phyloP scores from a whole-genome alignment of 2,888 invertebrate genomes.

The Syrista parreyssii region DNA sequence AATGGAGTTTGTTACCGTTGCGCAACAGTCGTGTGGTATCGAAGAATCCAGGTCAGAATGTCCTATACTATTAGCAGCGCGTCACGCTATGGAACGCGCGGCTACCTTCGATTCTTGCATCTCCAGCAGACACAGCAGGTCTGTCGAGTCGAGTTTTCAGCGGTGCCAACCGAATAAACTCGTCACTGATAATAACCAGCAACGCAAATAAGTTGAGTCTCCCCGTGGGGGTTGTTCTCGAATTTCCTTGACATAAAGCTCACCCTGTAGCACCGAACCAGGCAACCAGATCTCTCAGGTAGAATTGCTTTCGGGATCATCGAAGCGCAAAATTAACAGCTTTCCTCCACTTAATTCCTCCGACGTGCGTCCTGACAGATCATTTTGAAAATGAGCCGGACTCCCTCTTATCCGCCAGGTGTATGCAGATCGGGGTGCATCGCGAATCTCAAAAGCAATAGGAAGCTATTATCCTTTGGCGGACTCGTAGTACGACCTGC shows the following conservation, averaged over 20 bases:
- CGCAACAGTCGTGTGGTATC: slow-evolving; percentile 53
- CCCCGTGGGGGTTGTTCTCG: background rate
- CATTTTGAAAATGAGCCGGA: background rate
- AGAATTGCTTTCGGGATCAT: background rate
- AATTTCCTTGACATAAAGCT: background rate
- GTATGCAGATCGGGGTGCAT: background rate
- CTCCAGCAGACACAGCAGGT: background rate
- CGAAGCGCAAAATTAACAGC: background rate
- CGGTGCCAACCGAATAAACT: background rate
- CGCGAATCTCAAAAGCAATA: background rate
- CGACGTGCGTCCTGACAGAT: background rate
- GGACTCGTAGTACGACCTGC: background rate
- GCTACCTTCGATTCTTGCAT: slow-evolving; percentile 32
- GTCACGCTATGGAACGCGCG: slow-evolving; percentile 38
- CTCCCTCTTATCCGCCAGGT: background rate
- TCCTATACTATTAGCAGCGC: slow-evolving; percentile 47
- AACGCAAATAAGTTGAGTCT: background rate
- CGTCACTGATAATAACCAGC: background rate
- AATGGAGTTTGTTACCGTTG: slow-evolving; percentile 33
- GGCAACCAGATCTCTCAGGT: background rate
- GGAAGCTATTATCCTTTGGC: slow-evolving; percentile 1
- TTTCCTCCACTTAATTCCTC: background rate
- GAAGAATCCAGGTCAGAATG: slow-evolving; percentile 58
- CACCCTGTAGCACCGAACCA: background rate
- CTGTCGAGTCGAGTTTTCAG: background rate